Conservation (phyloP, 2,113 vertebrate genomes). For the Lepus europaeus region DNA sequence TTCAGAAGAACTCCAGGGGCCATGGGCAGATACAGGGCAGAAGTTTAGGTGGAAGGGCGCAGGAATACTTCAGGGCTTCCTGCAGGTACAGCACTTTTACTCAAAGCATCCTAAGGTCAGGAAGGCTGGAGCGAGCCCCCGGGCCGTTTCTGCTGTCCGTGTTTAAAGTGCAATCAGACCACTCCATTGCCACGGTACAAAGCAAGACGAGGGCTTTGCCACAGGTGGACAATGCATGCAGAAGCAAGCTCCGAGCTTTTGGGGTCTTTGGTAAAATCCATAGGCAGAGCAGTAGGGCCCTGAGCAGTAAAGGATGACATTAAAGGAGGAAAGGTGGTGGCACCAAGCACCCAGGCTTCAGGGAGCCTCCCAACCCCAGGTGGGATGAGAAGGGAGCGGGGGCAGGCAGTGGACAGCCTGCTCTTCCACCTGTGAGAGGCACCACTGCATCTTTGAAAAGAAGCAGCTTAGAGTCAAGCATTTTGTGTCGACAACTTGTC, state of each 20-base stretch:
- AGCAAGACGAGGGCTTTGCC: neutral
- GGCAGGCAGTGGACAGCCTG: neutral
- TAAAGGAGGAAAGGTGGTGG: neutral
- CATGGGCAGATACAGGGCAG: neutral
- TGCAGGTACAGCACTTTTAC: neutral
- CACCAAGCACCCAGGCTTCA: neutral
- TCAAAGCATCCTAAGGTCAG: neutral
- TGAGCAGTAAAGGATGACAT: neutral
- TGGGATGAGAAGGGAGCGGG: neutral
- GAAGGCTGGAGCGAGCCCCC: neutral
- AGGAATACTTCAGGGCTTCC: neutral
- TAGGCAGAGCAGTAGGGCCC: neutral
- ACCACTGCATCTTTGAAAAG: neutral
- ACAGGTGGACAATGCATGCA: neutral
- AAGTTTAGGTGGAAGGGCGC: neutral
- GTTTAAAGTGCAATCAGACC: neutral
- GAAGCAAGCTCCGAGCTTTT: neutral
- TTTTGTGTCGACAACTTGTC: no score
- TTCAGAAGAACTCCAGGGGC: neutral
- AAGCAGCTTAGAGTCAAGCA: neutral
- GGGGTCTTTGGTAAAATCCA: conserved; percentile 1
- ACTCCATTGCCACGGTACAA: no score
- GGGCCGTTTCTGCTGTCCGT: neutral
- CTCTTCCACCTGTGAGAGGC: neutral
- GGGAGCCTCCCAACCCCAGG: neutral